Conservation (phyloP, 2,888 invertebrate genomes). For the Drosophila aldrichi region DNA sequence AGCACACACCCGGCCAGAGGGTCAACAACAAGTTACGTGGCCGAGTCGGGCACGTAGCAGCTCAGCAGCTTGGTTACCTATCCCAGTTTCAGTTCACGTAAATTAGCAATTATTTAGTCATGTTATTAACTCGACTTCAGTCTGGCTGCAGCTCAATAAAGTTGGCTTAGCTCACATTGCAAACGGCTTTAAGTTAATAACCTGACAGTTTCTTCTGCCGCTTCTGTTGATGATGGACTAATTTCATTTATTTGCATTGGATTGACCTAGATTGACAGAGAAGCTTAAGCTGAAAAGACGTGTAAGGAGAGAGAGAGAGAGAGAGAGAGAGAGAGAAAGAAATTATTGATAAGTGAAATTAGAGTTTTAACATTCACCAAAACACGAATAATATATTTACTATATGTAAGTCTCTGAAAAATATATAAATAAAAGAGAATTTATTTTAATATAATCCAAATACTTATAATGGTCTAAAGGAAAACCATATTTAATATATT, state of each 20-base stretch:
- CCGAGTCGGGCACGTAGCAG: slow-evolving; percentile 54
- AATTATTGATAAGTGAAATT: background rate
- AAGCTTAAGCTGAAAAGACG: too few species aligned
- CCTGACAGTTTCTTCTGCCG: slow-evolving; percentile 28
- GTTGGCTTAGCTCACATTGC: slow-evolving; percentile 36
- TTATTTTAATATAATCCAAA: too few species aligned
- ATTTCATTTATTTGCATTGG: slow-evolving; percentile 37
- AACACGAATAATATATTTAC: too few species aligned
- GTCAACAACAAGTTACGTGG: slow-evolving; percentile 64
- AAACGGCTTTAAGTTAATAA: slow-evolving; percentile 30
- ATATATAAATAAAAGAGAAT: too few species aligned
- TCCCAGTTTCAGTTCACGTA: slow-evolving; percentile 54
- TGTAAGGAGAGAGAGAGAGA: too few species aligned
- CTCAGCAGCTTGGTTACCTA: background rate
- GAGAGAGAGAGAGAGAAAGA: too few species aligned
- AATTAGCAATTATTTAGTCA: slow-evolving; percentile 73
- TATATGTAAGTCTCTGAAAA: too few species aligned
- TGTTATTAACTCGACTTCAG: slow-evolving; percentile 50
- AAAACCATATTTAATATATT: too few species aligned
- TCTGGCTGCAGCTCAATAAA: slow-evolving; percentile 45
- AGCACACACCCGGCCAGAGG: slow-evolving; percentile 26
- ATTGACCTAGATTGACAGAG: too few species aligned
- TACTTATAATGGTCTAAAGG: too few species aligned
- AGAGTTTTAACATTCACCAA: too few species aligned
- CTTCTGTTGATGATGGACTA: slow-evolving; percentile 33